Conservation (phyloP, 2,797 vertebrate genomes). For the Spheniscus humboldti region DNA sequence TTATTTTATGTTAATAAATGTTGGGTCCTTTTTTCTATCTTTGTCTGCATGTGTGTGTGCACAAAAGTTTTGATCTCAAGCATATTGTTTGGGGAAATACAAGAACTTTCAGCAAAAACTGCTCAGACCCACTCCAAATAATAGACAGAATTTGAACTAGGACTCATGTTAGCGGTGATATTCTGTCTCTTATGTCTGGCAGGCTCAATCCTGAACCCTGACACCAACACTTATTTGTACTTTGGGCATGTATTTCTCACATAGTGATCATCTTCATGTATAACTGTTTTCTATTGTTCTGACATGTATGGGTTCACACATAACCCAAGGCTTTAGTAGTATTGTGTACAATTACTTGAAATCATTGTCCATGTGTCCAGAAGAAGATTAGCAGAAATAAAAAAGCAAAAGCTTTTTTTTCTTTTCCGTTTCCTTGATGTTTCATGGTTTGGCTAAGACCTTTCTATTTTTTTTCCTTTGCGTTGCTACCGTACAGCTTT, state of each 20-base stretch:
- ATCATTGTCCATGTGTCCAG: neutral
- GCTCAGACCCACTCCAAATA: neutral
- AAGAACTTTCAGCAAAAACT: neutral
- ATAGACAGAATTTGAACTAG: neutral
- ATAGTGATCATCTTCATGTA: neutral
- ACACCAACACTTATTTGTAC: neutral
- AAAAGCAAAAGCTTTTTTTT: neutral
- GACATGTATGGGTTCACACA: neutral
- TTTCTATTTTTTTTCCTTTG: neutral
- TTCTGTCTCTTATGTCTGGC: neutral
- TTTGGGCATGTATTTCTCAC: neutral
- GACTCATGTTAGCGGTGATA: neutral
- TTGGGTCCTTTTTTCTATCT: neutral
- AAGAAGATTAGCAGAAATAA: neutral
- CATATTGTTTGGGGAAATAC: neutral
- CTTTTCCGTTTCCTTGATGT: neutral
- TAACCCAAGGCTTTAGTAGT: neutral
- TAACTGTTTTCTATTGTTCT: neutral
- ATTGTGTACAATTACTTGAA: neutral
- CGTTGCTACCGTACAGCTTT: neutral
- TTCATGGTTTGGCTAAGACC: neutral
- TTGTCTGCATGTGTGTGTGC: neutral
- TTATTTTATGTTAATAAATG: neutral
- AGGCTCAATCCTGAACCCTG: neutral
- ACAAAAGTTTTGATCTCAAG: neutral